Base-by-base conservation (phyloP, 2,113 vertebrate genomes). In the Echinops telfairi region DNA sequence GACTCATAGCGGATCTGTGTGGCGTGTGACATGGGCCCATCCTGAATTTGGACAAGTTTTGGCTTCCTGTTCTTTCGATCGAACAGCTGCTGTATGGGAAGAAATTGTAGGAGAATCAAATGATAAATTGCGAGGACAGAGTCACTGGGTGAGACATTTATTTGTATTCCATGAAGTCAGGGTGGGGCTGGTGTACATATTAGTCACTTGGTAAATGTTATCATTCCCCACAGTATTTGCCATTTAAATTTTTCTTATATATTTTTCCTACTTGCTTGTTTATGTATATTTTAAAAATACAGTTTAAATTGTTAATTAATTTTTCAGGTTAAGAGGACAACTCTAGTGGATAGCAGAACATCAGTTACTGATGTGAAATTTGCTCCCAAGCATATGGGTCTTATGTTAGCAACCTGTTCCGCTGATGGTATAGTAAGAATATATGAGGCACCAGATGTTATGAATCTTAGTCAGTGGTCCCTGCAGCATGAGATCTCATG, bases 381-480 rank as follows among this genome's bases (percentile, higher is more conserved):
- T 92, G 99, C 99, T 78, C 99, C 99, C 22, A 99, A 99, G 97
- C 99, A 99, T 96, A 99, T 99, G 99, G 99, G 99, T 79, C 98
- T 99, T 88, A 99, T 99, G 98, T 97, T 99, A 98, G 99, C 99
- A 94, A 99, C 99, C 40, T 99, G 99, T 96, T 99, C 99, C 53
- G 99, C 99, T 27, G 99, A 99, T 83, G 99, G 99, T 1, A 99
- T 99, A 91, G 99, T 99, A 95, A 98, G 99, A 95, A 99, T 99
- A 96, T 99, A 99, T 3, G 99, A 99, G 97, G 99, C 99, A 19
- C 99, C 99, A 5, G 99, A 99, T 79, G 99, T 99, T 92, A 99
- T 99, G 99, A 99, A 99, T 97, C 98, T 99, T 84, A 99, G 99
- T 96, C 99, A 99, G 97, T 99, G 99, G 99, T 99, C 99, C 16